Conservation (phyloP, 2,888 invertebrate genomes). For the Serripes groenlandicus region DNA sequence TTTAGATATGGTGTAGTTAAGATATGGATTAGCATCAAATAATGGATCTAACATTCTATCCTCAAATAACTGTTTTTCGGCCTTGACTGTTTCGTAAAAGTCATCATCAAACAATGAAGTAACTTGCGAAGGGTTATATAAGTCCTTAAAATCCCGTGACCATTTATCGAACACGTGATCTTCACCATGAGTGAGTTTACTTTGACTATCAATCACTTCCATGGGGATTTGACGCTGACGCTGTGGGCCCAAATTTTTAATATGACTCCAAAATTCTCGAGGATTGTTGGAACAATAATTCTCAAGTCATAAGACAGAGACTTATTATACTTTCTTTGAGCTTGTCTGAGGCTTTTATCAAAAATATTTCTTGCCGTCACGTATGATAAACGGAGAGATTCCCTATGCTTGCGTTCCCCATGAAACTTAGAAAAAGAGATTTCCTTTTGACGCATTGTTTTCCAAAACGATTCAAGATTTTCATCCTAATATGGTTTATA, state of each 20-base stretch:
- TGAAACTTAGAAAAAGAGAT: conserved; percentile 11
- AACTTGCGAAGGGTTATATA: too few species aligned
- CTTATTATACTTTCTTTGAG: conserved; percentile 34
- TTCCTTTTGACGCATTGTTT: conserved; percentile 15
- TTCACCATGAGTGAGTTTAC: not conserved
- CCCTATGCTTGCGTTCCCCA: not conserved
- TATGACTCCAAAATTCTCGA: conserved; percentile 50
- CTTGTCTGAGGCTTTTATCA: conserved; percentile 18
- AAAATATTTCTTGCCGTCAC: not conserved
- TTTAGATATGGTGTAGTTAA: too few species aligned
- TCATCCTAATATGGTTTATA: conserved; percentile 45
- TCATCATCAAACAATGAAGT: too few species aligned
- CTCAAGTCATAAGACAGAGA: conserved; percentile 26
- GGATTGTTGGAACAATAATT: conserved; percentile 33
- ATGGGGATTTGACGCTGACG: conserved; percentile 31
- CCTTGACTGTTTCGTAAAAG: too few species aligned
- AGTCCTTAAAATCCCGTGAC: conserved; percentile 33
- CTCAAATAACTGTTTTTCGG: too few species aligned
- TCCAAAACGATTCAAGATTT: conserved; percentile 24
- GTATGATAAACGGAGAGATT: too few species aligned
- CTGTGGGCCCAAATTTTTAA: conserved; percentile 43
- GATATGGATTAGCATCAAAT: too few species aligned
- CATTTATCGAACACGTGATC: conserved; percentile 29
- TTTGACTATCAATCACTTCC: conserved; percentile 21
- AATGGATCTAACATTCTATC: too few species aligned